Evolutionary conservation across 2,888 invertebrate species (phyloP).

Genomic region (Crocallis elinguaria): DNA sequence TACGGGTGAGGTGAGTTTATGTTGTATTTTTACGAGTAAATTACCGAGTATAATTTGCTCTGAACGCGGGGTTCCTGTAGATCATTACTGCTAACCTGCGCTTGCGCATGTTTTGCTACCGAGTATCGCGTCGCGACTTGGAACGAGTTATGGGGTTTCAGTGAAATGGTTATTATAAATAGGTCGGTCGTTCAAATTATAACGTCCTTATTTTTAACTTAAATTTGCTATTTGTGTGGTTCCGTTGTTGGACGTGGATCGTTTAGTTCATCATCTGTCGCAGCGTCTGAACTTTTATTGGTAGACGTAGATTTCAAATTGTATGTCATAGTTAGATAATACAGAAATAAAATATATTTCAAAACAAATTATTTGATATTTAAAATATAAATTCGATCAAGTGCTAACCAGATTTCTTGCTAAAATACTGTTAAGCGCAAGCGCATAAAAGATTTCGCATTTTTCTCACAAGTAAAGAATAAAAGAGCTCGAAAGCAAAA

Average conservation of each 20-base stretch:
- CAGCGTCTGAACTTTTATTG: no score
- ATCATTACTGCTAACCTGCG: constrained; percentile 49
- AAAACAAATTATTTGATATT: no score
- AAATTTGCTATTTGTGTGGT: no score
- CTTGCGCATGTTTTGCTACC: constrained; percentile 48
- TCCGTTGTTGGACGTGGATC: no score
- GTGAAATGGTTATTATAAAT: background rate
- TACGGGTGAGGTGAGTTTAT: constrained; percentile 18
- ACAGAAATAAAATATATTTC: no score
- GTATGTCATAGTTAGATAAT: no score
- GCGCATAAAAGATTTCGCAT: background rate
- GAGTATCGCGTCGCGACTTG: constrained; percentile 36
- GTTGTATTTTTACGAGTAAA: constrained; percentile 43
- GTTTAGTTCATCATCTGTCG: no score
- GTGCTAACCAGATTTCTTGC: no score
- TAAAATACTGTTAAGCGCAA: no score
- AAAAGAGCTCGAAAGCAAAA: constrained; percentile 3
- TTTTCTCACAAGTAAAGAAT: background rate
- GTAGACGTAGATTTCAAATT: no score
- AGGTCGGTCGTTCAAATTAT: background rate
- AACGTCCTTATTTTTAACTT: background rate
- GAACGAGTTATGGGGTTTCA: background rate
- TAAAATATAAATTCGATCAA: no score
- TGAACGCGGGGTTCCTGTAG: constrained; percentile 46
- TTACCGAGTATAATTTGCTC: constrained; percentile 48